Base-by-base conservation (phyloP, 2,888 invertebrate species). In the Cyclophora punctaria region DNA sequence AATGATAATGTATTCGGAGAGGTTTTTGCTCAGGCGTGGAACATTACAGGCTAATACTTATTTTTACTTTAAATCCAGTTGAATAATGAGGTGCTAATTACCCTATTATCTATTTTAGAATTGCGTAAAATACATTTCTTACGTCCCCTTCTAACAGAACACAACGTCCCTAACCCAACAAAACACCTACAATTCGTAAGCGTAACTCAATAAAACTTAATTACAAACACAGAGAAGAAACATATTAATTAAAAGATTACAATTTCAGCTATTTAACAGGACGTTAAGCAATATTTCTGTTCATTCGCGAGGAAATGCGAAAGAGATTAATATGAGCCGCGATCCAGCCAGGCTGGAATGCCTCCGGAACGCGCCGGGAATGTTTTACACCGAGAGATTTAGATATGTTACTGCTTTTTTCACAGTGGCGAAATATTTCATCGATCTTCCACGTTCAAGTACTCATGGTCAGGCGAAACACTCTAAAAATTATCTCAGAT, bases 261-360 rank as follows among this genome's bases (percentile, higher is more conserved):
- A 71, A 73, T 73, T 71, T 64, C 67, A 69, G 70, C 71, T 73
- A 80, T 82, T 78, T 75, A 71, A 67, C 70, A 75, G 70, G 62
- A 73, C 74, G 73, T 65, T 73, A 65, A 69, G 74, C 78, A 75
- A 73, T 76, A 76, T 71, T 67, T 66, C 59, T 57, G 65, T 58
- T 59, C 66, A 64, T 57, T 63, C 66, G 67, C 63, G 70, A 71
- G 71, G 73, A 76, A 79, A 82, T 75, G 78, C 71, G 78, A 81
- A 79, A 80, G 76, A 81, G 81, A 83, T 81, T 81, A 80, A 83
- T 83, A 81, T 76, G 75, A 76, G 69, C 75, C 71, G 71, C 66
- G 63, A 64, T 58, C 37, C 37, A 37, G 5, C 44, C 33, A 34
- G 75, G 72, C 73, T 69, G 75, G 75, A 75, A 83, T 83, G 80